A percentile compares a stretch with the other conserved stretches of the same genome.
phyloP scores from a whole-genome alignment of 2,113 vertebrate species.

The Actenoides hombroni region DNA sequence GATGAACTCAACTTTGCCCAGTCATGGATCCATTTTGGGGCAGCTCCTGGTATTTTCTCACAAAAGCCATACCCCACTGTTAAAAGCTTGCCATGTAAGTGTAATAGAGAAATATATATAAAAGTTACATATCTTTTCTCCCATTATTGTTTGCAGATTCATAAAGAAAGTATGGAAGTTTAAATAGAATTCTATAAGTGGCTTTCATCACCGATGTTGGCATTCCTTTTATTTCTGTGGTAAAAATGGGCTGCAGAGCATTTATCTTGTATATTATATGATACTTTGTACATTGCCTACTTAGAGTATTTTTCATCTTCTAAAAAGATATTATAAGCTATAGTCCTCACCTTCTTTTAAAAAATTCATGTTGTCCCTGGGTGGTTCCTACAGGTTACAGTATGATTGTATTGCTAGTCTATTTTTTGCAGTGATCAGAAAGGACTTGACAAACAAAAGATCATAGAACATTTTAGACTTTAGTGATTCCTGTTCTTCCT shows the following conservation, averaged over 20 bases:
- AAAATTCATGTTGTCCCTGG: not conserved
- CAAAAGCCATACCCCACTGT: not conserved
- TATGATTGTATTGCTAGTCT: not conserved
- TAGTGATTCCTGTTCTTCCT: not conserved
- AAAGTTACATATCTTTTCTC: not conserved
- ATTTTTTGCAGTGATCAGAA: not conserved
- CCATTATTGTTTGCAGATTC: not conserved
- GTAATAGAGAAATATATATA: not conserved
- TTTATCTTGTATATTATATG: not conserved
- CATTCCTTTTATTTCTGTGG: conserved; percentile 28
- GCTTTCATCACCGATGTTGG: conserved; percentile 11
- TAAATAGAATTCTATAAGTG: conserved; percentile 14
- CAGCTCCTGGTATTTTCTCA: not conserved
- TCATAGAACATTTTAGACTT: not conserved
- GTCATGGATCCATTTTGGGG: not conserved
- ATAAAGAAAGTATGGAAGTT: conserved; percentile 5
- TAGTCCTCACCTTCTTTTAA: not conserved
- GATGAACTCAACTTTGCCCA: not conserved
- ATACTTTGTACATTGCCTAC: not conserved
- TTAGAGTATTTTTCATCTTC: not conserved
- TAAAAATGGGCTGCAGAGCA: conserved; percentile 1
- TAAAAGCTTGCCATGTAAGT: not conserved
- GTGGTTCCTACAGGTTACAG: not conserved
- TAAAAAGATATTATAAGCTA: not conserved
- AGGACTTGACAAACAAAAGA: not conserved